Conservation (phyloP, 2,888 invertebrate species). For the Drosophila picticornis region DNA sequence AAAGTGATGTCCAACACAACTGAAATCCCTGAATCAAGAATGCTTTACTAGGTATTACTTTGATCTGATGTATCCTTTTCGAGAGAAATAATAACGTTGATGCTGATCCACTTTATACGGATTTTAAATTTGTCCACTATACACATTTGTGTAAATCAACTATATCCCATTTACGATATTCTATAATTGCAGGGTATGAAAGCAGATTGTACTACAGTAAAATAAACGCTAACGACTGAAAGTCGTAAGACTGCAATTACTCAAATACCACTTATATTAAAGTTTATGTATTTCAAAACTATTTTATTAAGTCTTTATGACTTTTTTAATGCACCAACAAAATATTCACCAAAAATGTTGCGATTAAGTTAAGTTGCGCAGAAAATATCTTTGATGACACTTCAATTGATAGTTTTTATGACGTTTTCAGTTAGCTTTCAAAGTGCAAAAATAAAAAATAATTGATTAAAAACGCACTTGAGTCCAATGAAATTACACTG, state of each 20-base stretch:
- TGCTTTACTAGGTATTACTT: neutral
- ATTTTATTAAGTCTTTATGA: neutral
- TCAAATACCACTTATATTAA: neutral
- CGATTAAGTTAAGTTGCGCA: neutral
- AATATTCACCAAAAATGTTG: neutral
- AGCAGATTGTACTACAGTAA: neutral
- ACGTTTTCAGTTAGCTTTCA: neutral
- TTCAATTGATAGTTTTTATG: neutral
- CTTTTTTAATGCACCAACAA: neutral
- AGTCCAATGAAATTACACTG: neutral
- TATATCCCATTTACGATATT: neutral
- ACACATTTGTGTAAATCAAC: neutral
- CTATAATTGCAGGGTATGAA: neutral
- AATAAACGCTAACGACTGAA: neutral
- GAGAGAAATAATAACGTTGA: neutral
- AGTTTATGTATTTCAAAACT: neutral
- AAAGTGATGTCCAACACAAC: slow-evolving; percentile 12
- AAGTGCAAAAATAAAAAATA: neutral
- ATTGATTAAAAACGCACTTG: neutral
- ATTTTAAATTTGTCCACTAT: neutral
- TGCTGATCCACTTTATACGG: neutral
- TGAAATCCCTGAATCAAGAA: neutral
- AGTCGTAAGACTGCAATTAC: neutral
- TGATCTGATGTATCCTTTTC: neutral
- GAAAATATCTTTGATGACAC: neutral